Evolutionary conservation across 2,113 vertebrate genomes (phyloP).

Genomic region (Eclectus roratus): DNA sequence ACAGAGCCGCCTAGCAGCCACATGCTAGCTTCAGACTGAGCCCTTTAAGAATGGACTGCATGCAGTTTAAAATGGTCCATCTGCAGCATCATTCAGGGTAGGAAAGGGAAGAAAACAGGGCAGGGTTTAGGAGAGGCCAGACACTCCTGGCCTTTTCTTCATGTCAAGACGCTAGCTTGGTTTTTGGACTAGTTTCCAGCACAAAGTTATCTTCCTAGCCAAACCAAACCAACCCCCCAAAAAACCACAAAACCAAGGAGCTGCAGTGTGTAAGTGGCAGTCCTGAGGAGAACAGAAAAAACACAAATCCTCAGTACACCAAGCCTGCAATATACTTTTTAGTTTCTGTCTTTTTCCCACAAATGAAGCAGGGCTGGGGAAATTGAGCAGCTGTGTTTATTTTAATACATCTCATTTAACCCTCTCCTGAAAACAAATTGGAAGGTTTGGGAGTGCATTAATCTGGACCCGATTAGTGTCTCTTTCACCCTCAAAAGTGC

Average conservation of each 20-base stretch:
- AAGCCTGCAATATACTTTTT: not conserved
- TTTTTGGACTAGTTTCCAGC: not conserved
- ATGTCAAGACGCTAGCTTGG: not conserved
- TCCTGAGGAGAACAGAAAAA: not conserved
- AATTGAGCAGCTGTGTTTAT: slow-evolving; percentile 71
- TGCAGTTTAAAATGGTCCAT: not conserved
- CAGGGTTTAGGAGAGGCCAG: not conserved
- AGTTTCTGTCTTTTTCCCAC: not conserved
- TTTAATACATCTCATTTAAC: slow-evolving; percentile 72
- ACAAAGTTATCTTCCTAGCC: not conserved
- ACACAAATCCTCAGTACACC: not conserved
- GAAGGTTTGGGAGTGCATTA: slow-evolving; percentile 78
- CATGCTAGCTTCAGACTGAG: not conserved
- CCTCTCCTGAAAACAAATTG: slow-evolving; percentile 70
- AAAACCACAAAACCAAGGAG: not conserved
- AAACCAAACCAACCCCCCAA: not conserved
- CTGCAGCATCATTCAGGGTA: not conserved
- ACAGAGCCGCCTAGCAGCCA: not conserved
- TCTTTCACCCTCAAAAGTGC: slow-evolving; percentile 74
- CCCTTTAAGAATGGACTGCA: not conserved
- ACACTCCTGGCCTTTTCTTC: not conserved
- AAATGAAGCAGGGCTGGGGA: not conserved
- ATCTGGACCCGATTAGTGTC: slow-evolving; percentile 75
- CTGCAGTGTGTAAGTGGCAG: not conserved
- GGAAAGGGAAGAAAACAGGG: not conserved